Evolutionary conservation across 2,797 vertebrate species (phyloP).

Genomic region (Lerista edwardsae): DNA sequence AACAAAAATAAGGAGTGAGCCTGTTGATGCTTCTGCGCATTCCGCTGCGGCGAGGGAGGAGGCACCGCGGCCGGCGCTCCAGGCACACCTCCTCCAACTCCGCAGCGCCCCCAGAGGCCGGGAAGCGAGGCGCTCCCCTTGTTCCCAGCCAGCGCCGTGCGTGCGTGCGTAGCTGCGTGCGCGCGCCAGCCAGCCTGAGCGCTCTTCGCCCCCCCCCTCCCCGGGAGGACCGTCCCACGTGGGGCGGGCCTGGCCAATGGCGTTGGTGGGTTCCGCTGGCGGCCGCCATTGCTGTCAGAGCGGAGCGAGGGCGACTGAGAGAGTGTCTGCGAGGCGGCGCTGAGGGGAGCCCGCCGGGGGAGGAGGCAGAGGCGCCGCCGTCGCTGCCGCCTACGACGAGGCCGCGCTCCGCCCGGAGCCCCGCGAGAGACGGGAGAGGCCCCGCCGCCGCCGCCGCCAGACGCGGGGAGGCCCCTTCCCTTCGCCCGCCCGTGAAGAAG

Average conservation of each 20-base stretch:
- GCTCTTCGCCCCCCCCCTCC: conserved; percentile 18
- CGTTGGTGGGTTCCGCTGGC: conserved; percentile 70
- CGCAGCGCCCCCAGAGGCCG: conserved; percentile 39
- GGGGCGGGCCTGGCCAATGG: conserved; percentile 70
- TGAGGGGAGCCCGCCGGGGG: conserved; percentile 25
- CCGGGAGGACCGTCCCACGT: conserved; percentile 67
- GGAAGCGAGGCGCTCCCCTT: no score
- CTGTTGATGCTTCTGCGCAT: not conserved
- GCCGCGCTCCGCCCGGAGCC: conserved; percentile 45
- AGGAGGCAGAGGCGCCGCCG: not conserved
- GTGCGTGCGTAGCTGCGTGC: no score
- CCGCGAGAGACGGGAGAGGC: conserved; percentile 38
- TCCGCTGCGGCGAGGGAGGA: not conserved
- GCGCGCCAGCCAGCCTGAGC: not conserved
- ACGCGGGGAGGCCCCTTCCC: not conserved
- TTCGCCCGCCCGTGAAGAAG: conserved; percentile 50
- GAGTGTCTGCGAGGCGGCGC: conserved; percentile 38
- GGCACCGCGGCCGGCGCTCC: no score
- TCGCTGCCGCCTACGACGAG: not conserved
- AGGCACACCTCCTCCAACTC: not conserved
- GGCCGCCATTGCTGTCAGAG: conserved; percentile 84
- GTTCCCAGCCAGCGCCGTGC: no score
- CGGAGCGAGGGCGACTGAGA: conserved; percentile 52
- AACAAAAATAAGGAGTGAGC: not conserved
- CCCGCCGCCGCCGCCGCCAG: conserved; percentile 20